phyloP scores from a whole-genome alignment of 2,113 vertebrate genomes.

The Corydoras maculifer region DNA sequence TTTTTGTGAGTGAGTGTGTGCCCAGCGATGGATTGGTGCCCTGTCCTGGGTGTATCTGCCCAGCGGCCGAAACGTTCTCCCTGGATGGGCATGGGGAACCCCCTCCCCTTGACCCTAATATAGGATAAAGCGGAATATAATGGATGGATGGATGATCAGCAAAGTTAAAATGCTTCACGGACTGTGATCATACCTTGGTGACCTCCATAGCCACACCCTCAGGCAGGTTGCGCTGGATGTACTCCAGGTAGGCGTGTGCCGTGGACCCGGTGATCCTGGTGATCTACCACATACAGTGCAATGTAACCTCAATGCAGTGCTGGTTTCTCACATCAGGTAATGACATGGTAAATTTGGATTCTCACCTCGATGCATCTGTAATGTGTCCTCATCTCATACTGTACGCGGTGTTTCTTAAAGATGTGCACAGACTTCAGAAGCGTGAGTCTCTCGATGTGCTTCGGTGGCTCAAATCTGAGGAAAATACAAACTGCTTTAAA shows the following conservation, averaged over 20 bases:
- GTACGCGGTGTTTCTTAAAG: slow-evolving; percentile 94
- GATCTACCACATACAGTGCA: slow-evolving; percentile 60
- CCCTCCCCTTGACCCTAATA: too few relatives aligned
- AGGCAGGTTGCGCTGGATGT: slow-evolving; percentile 91
- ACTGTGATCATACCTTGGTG: slow-evolving; percentile 69
- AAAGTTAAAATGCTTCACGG: too few relatives aligned
- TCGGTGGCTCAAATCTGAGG: slow-evolving; percentile 72
- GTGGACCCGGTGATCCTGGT: slow-evolving; percentile 81
- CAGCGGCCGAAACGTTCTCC: too few relatives aligned
- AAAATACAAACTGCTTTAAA: slow-evolving; percentile 4
- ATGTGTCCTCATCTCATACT: slow-evolving; percentile 96
- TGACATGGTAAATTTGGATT: background rate
- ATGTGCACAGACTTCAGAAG: slow-evolving; percentile 93
- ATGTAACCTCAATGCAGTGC: background rate
- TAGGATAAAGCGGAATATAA: too few relatives aligned
- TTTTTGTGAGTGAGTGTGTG: too few relatives aligned
- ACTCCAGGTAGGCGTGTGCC: slow-evolving; percentile 84
- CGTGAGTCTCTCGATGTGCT: slow-evolving; percentile 77
- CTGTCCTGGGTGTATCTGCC: too few relatives aligned
- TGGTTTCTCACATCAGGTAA: background rate
- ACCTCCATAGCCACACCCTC: slow-evolving; percentile 95
- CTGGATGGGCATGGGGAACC: too few relatives aligned
- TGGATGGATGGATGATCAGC: too few relatives aligned
- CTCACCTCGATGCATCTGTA: slow-evolving; percentile 80
- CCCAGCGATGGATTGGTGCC: too few relatives aligned